Base-by-base conservation (phyloP, 2,797 vertebrate genomes). In the Caiman crocodilus region DNA sequence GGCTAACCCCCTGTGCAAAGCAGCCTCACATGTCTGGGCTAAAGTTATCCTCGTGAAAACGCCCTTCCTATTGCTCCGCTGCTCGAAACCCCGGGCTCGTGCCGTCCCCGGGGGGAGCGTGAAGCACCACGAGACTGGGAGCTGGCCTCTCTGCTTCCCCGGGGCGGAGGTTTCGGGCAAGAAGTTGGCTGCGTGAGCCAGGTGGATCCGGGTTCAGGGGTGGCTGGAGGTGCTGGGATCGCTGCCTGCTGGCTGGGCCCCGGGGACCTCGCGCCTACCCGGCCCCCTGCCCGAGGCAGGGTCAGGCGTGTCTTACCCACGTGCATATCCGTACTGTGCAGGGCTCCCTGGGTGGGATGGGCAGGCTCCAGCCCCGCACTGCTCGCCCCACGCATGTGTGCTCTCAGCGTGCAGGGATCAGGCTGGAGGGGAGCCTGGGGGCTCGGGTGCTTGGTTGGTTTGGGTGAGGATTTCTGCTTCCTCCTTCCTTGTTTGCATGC, bases 61-160 rank as follows among this genome's bases (percentile, higher is more conserved):
- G 1, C 25, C 42, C 42, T 50, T 50, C 78, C 30, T 4, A 2
- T 50, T 13, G 64, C 0, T 0, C 84, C 0, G 0, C 2, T 6
- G 23, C 42, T 50, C 42, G 2, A 11, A 17, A 26, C 0, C 67
- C 90, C 12, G 0, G 65, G 1, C 0, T 35, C 69, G 64, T 2
- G 61, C n/a, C 64, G 14, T 63, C 14, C 67, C n/a, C 1, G 42
- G 42, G 42, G 35, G 35, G 35, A 35, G 35, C 35, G 35, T 35
- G 5, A 35, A 35, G 35, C 35, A 35, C 35, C 5, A 35, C 6
- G 35, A 35, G 35, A 35, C 35, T 35, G 4, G 35, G 35, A 35
- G 35, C 35, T 35, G 35, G 35, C 6, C 35, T 35, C 35, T 35
- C 35, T 35, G 35, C 35, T 35, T 35, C 35, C 35, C 35, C 5